Percentiles rank a stretch among this genome's conserved stretches.
phyloP scores from a whole-genome alignment of 2,797 vertebrate species.

The Peromyscus eremicus region DNA sequence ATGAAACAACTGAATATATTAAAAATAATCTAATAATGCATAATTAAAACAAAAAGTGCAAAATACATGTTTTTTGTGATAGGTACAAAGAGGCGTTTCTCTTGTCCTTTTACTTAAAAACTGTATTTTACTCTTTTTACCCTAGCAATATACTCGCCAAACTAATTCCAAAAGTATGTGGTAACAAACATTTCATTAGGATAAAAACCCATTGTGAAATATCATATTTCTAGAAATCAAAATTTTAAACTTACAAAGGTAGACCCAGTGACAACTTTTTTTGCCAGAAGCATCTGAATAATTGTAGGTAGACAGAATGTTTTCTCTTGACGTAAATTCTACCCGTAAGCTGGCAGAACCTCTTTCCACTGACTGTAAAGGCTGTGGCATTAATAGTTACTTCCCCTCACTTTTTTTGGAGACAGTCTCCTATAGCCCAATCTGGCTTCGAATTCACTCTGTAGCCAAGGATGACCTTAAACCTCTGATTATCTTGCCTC shows the following conservation, averaged over 20 bases:
- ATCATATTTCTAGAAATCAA: conserved; percentile 50
- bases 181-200: conserved; percentile 14
- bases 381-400: conserved; percentile 38
- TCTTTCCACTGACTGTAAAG: conserved; percentile 49
- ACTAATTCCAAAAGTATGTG: conserved; percentile 37
- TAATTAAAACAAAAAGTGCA: conserved; percentile 19
- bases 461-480: not conserved
- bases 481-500: not conserved
- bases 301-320: conserved; percentile 5
- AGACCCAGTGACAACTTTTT: conserved; percentile 28
- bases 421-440: not conserved
- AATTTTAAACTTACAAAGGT: conserved; percentile 46
- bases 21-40: conserved; percentile 53
- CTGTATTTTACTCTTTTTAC: not conserved
- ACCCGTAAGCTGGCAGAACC: conserved; percentile 30
- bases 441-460: not conserved
- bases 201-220: conserved; percentile 37
- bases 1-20: conserved; percentile 50
- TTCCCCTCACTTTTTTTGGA: not conserved
- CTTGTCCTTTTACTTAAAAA: conserved; percentile 58
- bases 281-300: conserved; percentile 56
- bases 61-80: not conserved
- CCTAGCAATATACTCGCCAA: conserved; percentile 31
- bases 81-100: not conserved
- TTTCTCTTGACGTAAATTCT: conserved; percentile 21